These are phyloP conservation scores for Mythimna albipuncta DNA, from an alignment of 2,888 invertebrate species.

Conservation along the genomic window DNA sequence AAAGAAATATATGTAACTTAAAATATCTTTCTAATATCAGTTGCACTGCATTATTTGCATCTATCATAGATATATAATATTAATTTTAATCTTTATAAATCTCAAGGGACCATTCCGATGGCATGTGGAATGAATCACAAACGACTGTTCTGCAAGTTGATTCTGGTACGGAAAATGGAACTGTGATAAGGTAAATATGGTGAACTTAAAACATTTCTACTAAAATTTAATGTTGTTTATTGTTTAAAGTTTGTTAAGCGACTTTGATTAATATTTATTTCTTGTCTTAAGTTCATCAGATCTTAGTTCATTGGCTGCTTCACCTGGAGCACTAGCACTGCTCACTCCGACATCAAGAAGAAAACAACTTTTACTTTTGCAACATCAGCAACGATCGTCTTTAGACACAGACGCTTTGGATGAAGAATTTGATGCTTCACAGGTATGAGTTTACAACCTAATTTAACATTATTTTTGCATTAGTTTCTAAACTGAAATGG, in stretches of 20 bases:
- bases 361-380: slow-evolving; percentile 94
- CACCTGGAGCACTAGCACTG: slow-evolving; percentile 90
- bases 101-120: slow-evolving; percentile 95
- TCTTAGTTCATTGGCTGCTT: slow-evolving; percentile 88
- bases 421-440: slow-evolving; percentile 92
- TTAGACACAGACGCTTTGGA: slow-evolving; percentile 96
- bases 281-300: slow-evolving; percentile 83
- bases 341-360: slow-evolving; percentile 95
- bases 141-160: slow-evolving; percentile 95
- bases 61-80: neutral
- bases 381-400: slow-evolving; percentile 96
- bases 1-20: too few species aligned
- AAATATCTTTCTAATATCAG: neutral
- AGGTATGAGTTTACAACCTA: slow-evolving; percentile 74
- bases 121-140: slow-evolving; percentile 97
- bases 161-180: slow-evolving; percentile 92
- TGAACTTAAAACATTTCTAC: neutral
- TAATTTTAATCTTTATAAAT: slow-evolving; percentile 5
- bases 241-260: neutral
- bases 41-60: too few species aligned
- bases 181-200: slow-evolving; percentile 85
- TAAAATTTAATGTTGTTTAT: too few species aligned
- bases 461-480: slow-evolving; percentile 11
- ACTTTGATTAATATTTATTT: neutral
- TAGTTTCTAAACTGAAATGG: neutral